These are phyloP conservation scores for Buteo buteo DNA, from an alignment of 2,113 vertebrate species.

Conservation along the genomic window DNA sequence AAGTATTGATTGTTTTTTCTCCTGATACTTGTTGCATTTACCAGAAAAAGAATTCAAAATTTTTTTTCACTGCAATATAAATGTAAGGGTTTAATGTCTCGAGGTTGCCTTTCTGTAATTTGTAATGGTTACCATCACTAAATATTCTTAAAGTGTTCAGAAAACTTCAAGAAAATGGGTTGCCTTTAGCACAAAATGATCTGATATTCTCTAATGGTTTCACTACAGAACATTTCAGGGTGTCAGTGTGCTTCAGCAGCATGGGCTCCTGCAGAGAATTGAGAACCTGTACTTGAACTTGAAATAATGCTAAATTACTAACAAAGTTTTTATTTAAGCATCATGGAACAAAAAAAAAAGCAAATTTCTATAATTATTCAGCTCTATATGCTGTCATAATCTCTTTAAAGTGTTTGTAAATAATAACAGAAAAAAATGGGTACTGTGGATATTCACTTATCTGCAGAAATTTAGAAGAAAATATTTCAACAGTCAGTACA, in stretches of 20 bases:
- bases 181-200: background rate
- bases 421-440: background rate
- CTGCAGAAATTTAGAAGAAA: background rate
- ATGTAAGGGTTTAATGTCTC: background rate
- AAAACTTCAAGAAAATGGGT: background rate
- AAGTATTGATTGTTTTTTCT: background rate
- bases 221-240: background rate
- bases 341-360: background rate
- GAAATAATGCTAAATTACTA: background rate
- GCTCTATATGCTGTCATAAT: background rate
- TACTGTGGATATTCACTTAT: background rate
- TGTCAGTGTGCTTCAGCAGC: background rate
- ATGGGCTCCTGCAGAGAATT: background rate
- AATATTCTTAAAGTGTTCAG: background rate
- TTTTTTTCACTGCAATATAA: background rate
- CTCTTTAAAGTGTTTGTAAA: background rate
- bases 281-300: background rate
- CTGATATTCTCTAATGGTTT: background rate
- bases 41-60: background rate
- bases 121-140: background rate
- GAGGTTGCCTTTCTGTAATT: background rate
- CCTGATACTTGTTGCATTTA: background rate
- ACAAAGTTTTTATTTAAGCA: background rate
- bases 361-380: background rate
- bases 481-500: background rate